Percentiles rank a stretch among this genome's conserved stretches.
Conservation (phyloP, 2,113 vertebrate genomes). For the Eidolon helvum region DNA sequence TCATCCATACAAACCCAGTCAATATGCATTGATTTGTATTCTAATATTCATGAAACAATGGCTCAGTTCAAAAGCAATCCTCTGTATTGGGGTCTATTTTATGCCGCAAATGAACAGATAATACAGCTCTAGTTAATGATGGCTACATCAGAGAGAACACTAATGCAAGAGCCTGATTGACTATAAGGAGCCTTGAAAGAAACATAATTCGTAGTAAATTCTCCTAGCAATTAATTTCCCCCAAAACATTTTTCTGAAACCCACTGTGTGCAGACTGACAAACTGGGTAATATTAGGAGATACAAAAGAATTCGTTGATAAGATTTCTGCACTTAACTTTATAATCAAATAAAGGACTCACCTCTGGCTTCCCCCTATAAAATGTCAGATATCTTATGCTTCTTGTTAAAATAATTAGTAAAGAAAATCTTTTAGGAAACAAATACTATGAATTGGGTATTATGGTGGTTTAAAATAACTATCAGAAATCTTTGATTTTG, state of each 20-base stretch:
- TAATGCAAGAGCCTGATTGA: background rate
- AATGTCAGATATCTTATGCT: background rate
- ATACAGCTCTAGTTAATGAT: conserved; percentile 51
- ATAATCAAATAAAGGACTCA: background rate
- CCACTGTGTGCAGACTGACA: background rate
- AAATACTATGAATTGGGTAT: background rate
- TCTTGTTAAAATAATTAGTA: background rate
- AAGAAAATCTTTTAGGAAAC: background rate
- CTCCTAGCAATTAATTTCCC: background rate
- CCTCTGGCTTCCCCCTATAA: background rate
- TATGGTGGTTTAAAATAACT: background rate
- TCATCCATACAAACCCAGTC: conserved; percentile 53
- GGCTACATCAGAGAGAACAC: background rate
- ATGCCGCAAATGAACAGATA: conserved; percentile 57
- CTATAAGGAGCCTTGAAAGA: conserved; percentile 24
- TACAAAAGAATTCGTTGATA: background rate
- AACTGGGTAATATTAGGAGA: background rate
- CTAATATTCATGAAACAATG: conserved; percentile 62
- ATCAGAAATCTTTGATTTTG: background rate
- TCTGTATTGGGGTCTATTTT: conserved; percentile 43
- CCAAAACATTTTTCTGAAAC: background rate
- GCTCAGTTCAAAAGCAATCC: conserved; percentile 28
- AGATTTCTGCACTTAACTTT: background rate
- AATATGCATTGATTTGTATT: conserved; percentile 62
- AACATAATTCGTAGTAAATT: conserved; percentile 50